These are phyloP conservation scores for Otocyon megalotis DNA, from an alignment of 2,113 vertebrate genomes.

Conservation along the genomic window DNA sequence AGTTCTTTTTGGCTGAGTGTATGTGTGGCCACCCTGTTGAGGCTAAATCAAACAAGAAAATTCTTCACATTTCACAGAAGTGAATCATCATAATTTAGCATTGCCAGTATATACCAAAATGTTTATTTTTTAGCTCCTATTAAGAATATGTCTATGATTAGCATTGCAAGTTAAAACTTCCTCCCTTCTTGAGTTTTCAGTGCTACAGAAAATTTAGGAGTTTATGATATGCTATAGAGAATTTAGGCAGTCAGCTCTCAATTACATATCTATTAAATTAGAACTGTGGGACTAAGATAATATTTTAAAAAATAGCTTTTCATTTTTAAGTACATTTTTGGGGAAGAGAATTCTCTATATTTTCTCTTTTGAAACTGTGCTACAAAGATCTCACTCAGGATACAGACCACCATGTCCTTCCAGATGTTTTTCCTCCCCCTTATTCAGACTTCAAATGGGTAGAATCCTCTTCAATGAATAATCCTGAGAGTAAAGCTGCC, in stretches of 20 bases:
- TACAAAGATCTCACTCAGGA: neutral
- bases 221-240: neutral
- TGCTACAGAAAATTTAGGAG: neutral
- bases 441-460: neutral
- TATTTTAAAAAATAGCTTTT: neutral
- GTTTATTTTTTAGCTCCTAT: neutral
- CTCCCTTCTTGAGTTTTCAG: neutral
- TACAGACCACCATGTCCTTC: neutral
- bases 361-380: neutral
- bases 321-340: neutral
- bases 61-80: constrained; percentile 61
- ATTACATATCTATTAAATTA: neutral
- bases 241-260: neutral
- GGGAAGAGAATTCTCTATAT: neutral
- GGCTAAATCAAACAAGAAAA: constrained; percentile 63
- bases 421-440: neutral
- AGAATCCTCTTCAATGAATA: neutral
- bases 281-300: neutral
- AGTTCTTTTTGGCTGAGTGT: constrained; percentile 76
- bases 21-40: constrained; percentile 62
- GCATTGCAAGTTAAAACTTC: neutral
- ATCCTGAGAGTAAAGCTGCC: neutral
- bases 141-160: neutral
- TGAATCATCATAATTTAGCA: neutral
- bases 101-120: neutral